Percentiles rank a stretch among this genome's conserved stretches.
Evolutionary conservation across 2,113 vertebrate species (phyloP).

Genomic region (Eretmodus cyanostictus): DNA sequence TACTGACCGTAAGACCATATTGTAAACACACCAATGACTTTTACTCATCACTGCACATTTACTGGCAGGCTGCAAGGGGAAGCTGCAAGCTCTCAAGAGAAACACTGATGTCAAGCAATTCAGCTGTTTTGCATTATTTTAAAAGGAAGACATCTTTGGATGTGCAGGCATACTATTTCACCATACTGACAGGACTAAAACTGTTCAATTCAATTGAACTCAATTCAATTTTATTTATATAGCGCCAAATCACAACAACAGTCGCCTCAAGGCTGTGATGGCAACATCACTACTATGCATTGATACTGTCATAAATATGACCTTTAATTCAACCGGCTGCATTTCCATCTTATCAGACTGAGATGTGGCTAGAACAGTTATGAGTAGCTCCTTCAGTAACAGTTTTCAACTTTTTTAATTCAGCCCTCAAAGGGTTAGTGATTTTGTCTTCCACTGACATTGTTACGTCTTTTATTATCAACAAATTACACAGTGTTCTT

Average conservation of each 20-base stretch:
- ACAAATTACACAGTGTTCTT: not conserved
- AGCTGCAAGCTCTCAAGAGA: not conserved
- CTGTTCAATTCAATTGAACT: accelerated
- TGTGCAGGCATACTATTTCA: accelerated
- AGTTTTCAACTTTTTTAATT: not conserved
- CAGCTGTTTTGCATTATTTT: accelerated
- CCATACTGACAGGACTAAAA: not conserved
- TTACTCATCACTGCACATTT: not conserved
- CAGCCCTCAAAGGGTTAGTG: not conserved
- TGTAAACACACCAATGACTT: not conserved
- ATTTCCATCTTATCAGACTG: not conserved
- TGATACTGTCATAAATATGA: not conserved
- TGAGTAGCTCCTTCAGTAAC: not conserved
- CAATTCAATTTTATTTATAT: not conserved
- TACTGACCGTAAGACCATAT: not conserved
- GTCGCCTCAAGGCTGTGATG: not conserved
- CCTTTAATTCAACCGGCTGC: not conserved
- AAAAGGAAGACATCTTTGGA: not conserved
- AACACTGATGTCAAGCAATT: not conserved
- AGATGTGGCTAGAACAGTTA: accelerated
- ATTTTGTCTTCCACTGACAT: not conserved
- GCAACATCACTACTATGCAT: not conserved
- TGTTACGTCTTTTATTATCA: accelerated
- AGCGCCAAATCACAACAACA: not conserved
- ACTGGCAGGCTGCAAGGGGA: not conserved